These are phyloP conservation scores for Phoxinus dragarum DNA, from an alignment of 2,797 vertebrate genomes.

Conservation along the genomic window DNA sequence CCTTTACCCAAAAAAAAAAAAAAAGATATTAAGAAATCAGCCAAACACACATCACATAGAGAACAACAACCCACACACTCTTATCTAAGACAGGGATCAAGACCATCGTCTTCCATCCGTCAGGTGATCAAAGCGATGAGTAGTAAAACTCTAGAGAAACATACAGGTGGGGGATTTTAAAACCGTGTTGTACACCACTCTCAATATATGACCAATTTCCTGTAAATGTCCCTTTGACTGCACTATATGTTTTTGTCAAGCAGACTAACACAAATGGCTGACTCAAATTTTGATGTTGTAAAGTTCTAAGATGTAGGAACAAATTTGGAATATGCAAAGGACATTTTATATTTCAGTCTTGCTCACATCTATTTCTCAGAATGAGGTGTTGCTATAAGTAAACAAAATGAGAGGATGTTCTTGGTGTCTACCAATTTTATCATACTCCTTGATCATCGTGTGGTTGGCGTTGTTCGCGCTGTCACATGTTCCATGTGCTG, in stretches of 20 bases:
- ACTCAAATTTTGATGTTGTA: background rate
- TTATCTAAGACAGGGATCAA: constrained; percentile 53
- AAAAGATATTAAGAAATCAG: background rate
- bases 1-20: background rate
- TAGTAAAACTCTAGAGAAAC: constrained; percentile 69
- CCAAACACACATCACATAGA: constrained; percentile 27
- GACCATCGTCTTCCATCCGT: constrained; percentile 1
- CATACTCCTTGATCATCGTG: constrained; percentile 16
- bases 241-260: background rate
- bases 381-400: background rate
- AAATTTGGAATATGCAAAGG: background rate
- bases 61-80: constrained; percentile 35
- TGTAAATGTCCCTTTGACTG: constrained; percentile 27
- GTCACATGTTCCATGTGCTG: constrained; percentile 14
- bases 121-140: constrained; percentile 44
- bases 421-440: constrained; percentile 16
- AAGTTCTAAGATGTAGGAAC: background rate
- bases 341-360: background rate
- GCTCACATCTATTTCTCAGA: constrained; percentile 7
- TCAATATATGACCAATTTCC: constrained; percentile 44
- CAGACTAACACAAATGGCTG: background rate
- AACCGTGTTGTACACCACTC: background rate
- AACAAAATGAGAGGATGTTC: constrained; percentile 33
- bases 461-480: background rate
- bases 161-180: constrained; percentile 70